A percentile compares a stretch with the other conserved stretches of the same genome.
Conservation (phyloP, 2,113 vertebrate species). For the Sakesphorus luctuosus region DNA sequence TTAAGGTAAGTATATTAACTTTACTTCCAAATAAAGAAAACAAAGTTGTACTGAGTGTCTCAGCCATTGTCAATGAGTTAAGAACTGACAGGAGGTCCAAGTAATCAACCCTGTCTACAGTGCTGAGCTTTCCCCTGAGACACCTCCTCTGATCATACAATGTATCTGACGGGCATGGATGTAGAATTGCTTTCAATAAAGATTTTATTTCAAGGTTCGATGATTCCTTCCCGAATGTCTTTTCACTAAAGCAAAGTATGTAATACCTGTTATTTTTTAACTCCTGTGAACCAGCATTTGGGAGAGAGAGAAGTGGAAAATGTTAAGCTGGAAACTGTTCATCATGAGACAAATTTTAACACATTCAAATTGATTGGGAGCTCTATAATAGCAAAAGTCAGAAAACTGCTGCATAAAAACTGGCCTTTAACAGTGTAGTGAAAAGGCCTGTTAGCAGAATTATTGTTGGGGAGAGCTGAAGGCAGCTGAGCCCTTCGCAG, state of each 20-base stretch:
- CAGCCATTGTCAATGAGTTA: constrained; percentile 76
- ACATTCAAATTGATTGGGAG: constrained; percentile 38
- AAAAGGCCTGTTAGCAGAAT: neutral
- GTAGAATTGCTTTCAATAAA: constrained; percentile 82
- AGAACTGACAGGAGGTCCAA: constrained; percentile 78
- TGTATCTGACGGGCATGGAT: constrained; percentile 77
- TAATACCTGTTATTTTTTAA: constrained; percentile 73
- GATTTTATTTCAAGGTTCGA: constrained; percentile 83
- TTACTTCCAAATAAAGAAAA: constrained; percentile 79
- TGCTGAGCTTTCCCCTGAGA: constrained; percentile 68
- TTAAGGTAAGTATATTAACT: constrained; percentile 82
- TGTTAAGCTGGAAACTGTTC: constrained; percentile 55
- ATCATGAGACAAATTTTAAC: constrained; percentile 53
- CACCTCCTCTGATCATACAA: constrained; percentile 70
- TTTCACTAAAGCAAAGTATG: constrained; percentile 72
- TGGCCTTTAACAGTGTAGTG: constrained; percentile 14
- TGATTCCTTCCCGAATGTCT: constrained; percentile 79
- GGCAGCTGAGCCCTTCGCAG: neutral
- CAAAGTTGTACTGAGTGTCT: constrained; percentile 70
- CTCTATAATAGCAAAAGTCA: constrained; percentile 58
- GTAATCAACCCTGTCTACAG: constrained; percentile 75
- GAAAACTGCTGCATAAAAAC: constrained; percentile 27
- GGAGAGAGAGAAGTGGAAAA: constrained; percentile 38
- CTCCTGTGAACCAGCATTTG: constrained; percentile 60
- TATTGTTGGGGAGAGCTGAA: neutral